Percentiles rank a stretch among this genome's conserved stretches.
phyloP scores from a whole-genome alignment of 2,797 vertebrate genomes.

The Etheostoma nigrum region DNA sequence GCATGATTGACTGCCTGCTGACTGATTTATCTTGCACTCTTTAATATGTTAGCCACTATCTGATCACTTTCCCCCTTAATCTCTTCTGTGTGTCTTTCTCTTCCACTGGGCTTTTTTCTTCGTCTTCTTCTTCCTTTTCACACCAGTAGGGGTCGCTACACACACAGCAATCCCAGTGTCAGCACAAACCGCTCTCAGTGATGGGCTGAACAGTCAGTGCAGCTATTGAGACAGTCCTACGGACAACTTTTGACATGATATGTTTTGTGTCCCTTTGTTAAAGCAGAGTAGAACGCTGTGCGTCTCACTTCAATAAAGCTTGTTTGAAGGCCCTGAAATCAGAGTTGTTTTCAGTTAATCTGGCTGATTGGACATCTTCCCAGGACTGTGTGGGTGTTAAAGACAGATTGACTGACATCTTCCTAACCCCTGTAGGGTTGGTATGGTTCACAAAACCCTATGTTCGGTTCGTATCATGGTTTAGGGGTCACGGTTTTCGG shows the following conservation, averaged over 20 bases:
- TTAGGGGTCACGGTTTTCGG: too few species aligned
- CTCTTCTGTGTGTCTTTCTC: not conserved
- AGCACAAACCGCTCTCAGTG: not conserved
- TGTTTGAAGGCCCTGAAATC: not conserved
- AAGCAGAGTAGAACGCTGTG: not conserved
- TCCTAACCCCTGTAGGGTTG: too few species aligned
- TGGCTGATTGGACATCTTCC: too few species aligned
- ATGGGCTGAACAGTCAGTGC: not conserved
- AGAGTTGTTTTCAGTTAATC: too few species aligned
- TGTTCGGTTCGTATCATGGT: too few species aligned
- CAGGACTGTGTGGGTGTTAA: too few species aligned
- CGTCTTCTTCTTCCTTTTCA: not conserved
- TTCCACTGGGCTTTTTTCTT: not conserved
- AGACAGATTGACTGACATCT: too few species aligned
- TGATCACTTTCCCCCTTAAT: not conserved
- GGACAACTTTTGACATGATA: not conserved
- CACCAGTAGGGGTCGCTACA: constrained; percentile 79
- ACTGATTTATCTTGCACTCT: not conserved
- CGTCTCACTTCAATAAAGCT: not conserved
- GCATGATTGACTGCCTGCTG: not conserved
- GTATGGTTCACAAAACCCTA: too few species aligned
- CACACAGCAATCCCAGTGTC: constrained; percentile 68
- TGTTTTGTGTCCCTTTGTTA: not conserved
- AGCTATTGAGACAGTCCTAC: not conserved
- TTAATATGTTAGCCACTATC: not conserved